A percentile compares a stretch with the other conserved stretches of the same genome.
Conservation (phyloP, 2,113 vertebrate species). For the Hippoglossus stenolepis region DNA sequence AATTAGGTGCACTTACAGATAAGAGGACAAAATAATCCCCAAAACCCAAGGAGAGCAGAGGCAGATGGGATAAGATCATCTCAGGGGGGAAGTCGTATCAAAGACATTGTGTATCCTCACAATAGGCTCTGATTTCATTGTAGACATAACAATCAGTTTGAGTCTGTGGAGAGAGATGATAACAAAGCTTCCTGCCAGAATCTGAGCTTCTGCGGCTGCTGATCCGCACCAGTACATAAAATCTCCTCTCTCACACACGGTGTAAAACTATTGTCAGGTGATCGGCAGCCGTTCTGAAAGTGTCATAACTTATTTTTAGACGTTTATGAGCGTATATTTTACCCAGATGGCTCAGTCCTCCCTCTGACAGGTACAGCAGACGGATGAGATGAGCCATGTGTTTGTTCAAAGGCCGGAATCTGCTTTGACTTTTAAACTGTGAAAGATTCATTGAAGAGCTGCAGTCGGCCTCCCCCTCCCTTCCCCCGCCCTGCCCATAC, state of each 20-base stretch:
- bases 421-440: slow-evolving; percentile 44
- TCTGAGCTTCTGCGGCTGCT: slow-evolving; percentile 2
- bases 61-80: slow-evolving; percentile 40
- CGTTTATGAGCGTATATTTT: not conserved
- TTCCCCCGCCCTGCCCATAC: slow-evolving; percentile 31
- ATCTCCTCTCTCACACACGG: not conserved
- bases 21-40: slow-evolving; percentile 12
- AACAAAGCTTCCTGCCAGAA: slow-evolving; percentile 40
- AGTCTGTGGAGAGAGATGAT: slow-evolving; percentile 25
- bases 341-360: slow-evolving; percentile 6
- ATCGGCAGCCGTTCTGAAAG: slow-evolving; percentile 10
- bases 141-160: slow-evolving; percentile 36
- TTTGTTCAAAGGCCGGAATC: slow-evolving; percentile 57
- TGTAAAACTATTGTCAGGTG: slow-evolving; percentile 6
- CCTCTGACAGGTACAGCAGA: slow-evolving; percentile 40
- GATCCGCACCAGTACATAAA: not conserved
- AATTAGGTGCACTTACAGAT: slow-evolving; percentile 39
- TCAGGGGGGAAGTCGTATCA: slow-evolving; percentile 39
- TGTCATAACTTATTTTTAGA: not conserved
- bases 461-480: slow-evolving; percentile 5
- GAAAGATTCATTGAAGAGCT: slow-evolving; percentile 36
- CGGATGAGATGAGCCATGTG: slow-evolving; percentile 35
- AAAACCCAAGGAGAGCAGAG: slow-evolving; percentile 9
- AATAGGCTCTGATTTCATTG: slow-evolving; percentile 41
- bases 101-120: slow-evolving; percentile 39